Conservation (phyloP, 2,888 invertebrate genomes). For the Synergus umbraculus region DNA sequence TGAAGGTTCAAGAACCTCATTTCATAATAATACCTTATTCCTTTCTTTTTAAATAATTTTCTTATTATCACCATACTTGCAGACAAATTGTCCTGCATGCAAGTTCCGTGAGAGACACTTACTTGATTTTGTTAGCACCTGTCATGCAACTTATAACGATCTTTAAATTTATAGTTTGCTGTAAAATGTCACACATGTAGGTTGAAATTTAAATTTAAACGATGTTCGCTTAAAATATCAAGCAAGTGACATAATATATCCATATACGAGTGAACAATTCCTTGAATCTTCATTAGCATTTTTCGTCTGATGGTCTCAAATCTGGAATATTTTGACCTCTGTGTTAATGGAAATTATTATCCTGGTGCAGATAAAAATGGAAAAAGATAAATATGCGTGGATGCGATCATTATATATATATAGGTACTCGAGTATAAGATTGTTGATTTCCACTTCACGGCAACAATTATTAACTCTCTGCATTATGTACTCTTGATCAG, state of each 20-base stretch:
- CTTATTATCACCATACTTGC: conserved; percentile 3
- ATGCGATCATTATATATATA: too few relatives aligned
- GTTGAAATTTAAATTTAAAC: not conserved
- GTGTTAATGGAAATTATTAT: not conserved
- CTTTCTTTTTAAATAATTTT: not conserved
- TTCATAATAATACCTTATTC: conserved; percentile 4
- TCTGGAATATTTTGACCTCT: not conserved
- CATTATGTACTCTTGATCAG: too few relatives aligned
- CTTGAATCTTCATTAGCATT: not conserved
- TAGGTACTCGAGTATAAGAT: too few relatives aligned
- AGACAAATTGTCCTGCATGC: not conserved
- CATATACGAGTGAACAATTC: not conserved
- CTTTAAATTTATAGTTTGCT: conserved; percentile 28
- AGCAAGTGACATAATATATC: not conserved
- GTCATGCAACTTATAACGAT: conserved; percentile 44
- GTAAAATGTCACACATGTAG: not conserved
- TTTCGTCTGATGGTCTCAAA: not conserved
- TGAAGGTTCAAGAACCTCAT: conserved; percentile 11
- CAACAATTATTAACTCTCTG: too few relatives aligned
- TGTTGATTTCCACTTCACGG: too few relatives aligned
- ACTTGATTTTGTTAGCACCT: not conserved
- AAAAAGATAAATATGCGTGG: too few relatives aligned
- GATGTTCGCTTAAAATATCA: not conserved
- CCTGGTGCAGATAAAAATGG: not conserved
- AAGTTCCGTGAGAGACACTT: not conserved